phyloP scores from a whole-genome alignment of 1,140 invertebrate genomes.

The Zeugodacus cucurbitae region DNA sequence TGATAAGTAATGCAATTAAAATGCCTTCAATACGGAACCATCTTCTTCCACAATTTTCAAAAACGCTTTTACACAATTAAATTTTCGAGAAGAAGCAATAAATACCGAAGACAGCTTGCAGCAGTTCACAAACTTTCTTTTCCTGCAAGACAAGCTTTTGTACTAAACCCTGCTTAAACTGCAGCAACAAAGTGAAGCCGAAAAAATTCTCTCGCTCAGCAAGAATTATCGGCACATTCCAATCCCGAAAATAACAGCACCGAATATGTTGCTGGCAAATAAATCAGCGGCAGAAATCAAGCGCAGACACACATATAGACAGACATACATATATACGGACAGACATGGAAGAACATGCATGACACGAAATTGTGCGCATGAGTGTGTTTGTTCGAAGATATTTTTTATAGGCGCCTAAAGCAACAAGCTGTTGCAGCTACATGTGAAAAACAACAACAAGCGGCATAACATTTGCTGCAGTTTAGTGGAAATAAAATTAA shows the following conservation, averaged over 20 bases:
- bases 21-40: not conserved
- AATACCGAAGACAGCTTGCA: not conserved
- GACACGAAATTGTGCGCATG: not conserved
- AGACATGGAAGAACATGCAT: not conserved
- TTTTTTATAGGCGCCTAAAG: not conserved
- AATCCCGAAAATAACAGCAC: conserved; percentile 24
- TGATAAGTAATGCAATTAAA: not conserved
- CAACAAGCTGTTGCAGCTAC: not conserved
- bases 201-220: not conserved
- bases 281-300: conserved; percentile 16
- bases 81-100: not conserved
- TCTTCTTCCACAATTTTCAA: not conserved
- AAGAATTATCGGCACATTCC: conserved; percentile 19
- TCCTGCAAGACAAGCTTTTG: not conserved
- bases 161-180: no score
- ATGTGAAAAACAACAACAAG: not conserved
- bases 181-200: not conserved
- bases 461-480: not conserved
- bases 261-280: conserved; percentile 8
- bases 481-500: conserved; percentile 11
- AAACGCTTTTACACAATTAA: not conserved
- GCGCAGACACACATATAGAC: not conserved
- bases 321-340: not conserved
- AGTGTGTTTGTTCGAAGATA: not conserved
- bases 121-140: conserved; percentile 23